These are phyloP conservation scores for Schrankia costaestrigalis DNA, from an alignment of 2,888 invertebrate species.

Conservation along the genomic window DNA sequence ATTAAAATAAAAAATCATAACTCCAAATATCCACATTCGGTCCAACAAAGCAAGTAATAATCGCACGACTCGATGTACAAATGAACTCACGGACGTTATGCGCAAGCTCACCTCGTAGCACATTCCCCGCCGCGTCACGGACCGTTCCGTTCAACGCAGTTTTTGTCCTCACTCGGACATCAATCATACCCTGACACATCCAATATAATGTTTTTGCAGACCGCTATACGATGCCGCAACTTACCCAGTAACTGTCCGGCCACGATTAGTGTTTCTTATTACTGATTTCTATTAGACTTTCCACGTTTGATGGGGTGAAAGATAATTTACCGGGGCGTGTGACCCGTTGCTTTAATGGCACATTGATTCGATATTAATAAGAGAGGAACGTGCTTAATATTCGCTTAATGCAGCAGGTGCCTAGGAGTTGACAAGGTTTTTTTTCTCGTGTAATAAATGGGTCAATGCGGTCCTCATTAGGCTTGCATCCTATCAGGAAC, in stretches of 20 bases:
- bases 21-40: constrained; percentile 56
- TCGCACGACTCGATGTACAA: constrained; percentile 27
- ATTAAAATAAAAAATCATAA: no score
- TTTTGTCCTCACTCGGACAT: constrained; percentile 61
- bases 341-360: constrained; percentile 65
- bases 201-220: constrained; percentile 74
- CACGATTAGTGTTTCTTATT: constrained; percentile 74
- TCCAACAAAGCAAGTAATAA: constrained; percentile 73
- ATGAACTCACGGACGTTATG: constrained; percentile 28
- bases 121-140: constrained; percentile 63
- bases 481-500: constrained; percentile 29
- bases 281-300: constrained; percentile 78
- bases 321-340: constrained; percentile 74
- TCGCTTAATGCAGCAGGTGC: constrained; percentile 31
- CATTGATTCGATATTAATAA: constrained; percentile 79
- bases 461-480: constrained; percentile 29
- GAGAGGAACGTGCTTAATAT: constrained; percentile 36
- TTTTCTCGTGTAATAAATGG: constrained; percentile 48
- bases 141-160: constrained; percentile 66
- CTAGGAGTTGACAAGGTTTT: constrained; percentile 52
- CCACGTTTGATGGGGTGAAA: constrained; percentile 77
- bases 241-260: constrained; percentile 55
- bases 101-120: constrained; percentile 13
- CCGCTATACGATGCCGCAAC: constrained; percentile 48
- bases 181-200: constrained; percentile 79